Conservation (phyloP, 2,888 invertebrate genomes). For the Bellardia pandia region DNA sequence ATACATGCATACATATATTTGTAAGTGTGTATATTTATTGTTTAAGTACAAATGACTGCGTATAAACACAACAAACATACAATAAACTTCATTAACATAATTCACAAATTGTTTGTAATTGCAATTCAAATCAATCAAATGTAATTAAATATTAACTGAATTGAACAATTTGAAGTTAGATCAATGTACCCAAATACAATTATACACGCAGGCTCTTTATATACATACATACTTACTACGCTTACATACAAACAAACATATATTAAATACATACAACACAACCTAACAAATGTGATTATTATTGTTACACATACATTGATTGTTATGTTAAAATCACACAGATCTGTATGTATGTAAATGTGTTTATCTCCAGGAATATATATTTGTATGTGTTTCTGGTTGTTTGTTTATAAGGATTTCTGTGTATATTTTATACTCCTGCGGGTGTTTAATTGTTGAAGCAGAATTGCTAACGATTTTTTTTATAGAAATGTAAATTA, state of each 20-base stretch:
- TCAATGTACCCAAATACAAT: neutral
- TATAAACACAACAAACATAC: constrained; percentile 24
- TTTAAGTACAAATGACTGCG: neutral
- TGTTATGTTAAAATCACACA: constrained; percentile 53
- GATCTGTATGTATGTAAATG: neutral
- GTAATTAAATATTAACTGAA: constrained; percentile 71
- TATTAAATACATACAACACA: neutral
- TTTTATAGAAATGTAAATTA: constrained; percentile 29
- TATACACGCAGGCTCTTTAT: neutral
- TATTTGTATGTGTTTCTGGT: neutral
- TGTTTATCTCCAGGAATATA: neutral
- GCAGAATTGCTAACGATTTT: constrained; percentile 47
- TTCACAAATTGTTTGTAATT: constrained; percentile 71
- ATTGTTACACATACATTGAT: constrained; percentile 6
- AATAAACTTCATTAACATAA: constrained; percentile 71
- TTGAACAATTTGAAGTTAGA: constrained; percentile 27
- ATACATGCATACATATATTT: too few species aligned
- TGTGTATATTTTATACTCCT: constrained; percentile 21
- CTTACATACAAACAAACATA: neutral
- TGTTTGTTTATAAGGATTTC: neutral
- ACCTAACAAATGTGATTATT: constrained; percentile 39
- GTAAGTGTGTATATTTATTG: too few species aligned
- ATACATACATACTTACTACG: neutral
- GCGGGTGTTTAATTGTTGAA: constrained; percentile 59
- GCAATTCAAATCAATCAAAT: constrained; percentile 72